A percentile compares a stretch with the other conserved stretches of the same genome.
Conservation (phyloP, 2,797 vertebrate genomes). For the Lagocephalus sceleratus region DNA sequence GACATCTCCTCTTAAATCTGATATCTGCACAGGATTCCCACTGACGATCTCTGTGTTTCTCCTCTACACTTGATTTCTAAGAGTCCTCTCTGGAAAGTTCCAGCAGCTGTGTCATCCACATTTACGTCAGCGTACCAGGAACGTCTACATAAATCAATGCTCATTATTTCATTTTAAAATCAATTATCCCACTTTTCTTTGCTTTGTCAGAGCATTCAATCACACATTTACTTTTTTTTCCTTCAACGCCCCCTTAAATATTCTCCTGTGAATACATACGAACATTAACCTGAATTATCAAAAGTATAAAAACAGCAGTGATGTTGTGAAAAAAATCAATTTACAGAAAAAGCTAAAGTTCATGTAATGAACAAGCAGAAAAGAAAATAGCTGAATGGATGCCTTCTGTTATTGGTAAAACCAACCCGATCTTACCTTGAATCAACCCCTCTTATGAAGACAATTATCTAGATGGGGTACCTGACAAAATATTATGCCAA, state of each 20-base stretch:
- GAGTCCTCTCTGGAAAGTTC: slow-evolving; percentile 21
- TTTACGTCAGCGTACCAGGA: no score
- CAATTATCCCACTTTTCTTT: slow-evolving; percentile 4
- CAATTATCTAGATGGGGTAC: slow-evolving; percentile 43
- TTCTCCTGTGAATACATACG: no score
- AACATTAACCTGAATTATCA: no score
- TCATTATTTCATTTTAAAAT: no score
- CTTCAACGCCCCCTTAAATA: no score
- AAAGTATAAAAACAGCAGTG: no score
- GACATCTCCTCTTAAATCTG: slow-evolving; percentile 43
- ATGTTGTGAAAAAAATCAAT: no score
- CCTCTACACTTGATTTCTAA: slow-evolving; percentile 34
- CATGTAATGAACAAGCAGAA: neutral
- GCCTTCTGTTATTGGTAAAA: neutral
- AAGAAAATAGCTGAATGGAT: slow-evolving; percentile 4
- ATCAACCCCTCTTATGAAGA: slow-evolving; percentile 41
- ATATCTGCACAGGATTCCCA: slow-evolving; percentile 46
- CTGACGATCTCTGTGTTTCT: slow-evolving; percentile 46
- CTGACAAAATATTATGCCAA: slow-evolving; percentile 63
- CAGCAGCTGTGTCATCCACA: slow-evolving; percentile 19
- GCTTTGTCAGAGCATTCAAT: no score
- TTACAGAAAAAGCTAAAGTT: neutral
- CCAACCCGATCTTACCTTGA: slow-evolving; percentile 58
- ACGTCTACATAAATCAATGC: no score
- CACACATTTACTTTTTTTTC: no score